Evolutionary conservation across 2,797 vertebrate genomes (phyloP).

Genomic region (Triplophysa bombifrons): DNA sequence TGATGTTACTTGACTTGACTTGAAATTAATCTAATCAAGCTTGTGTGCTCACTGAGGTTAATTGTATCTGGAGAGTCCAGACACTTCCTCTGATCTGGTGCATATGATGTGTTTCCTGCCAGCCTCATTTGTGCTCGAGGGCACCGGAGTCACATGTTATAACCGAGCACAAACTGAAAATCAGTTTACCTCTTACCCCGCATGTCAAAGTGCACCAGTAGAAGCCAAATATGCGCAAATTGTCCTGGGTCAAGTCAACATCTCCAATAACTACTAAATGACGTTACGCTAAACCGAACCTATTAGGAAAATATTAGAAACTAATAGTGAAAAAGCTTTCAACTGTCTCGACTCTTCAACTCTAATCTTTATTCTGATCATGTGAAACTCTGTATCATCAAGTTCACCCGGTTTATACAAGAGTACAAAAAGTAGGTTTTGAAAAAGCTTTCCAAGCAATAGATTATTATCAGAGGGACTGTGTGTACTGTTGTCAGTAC

Average conservation of each 20-base stretch:
- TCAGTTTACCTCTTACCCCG: not conserved
- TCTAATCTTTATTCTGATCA: too few species aligned
- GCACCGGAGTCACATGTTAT: not conserved
- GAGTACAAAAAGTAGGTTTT: too few species aligned
- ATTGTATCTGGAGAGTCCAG: conserved; percentile 55
- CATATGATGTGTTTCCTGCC: conserved; percentile 38
- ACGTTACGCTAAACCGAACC: too few species aligned
- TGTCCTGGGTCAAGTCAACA: not conserved
- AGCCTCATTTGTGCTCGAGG: conserved; percentile 23
- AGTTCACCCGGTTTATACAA: too few species aligned
- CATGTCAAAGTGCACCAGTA: conserved; percentile 4
- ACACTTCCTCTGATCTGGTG: conserved; percentile 46
- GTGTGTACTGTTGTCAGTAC: not conserved
- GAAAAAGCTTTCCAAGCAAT: too few species aligned
- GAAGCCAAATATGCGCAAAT: not conserved
- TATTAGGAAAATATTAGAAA: too few species aligned
- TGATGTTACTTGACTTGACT: conserved; percentile 6
- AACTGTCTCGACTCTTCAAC: too few species aligned
- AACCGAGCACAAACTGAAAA: not conserved
- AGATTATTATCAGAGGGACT: too few species aligned
- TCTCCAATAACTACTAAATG: not conserved
- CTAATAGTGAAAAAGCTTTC: too few species aligned
- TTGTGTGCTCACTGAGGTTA: conserved; percentile 45
- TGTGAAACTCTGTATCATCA: too few species aligned
- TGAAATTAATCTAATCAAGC: conserved; percentile 55